Evolutionary conservation across 2,888 invertebrate genomes (phyloP), one percentile per base, ranked within the genome.

Genomic region (Dryobotodes eremita): DNA sequence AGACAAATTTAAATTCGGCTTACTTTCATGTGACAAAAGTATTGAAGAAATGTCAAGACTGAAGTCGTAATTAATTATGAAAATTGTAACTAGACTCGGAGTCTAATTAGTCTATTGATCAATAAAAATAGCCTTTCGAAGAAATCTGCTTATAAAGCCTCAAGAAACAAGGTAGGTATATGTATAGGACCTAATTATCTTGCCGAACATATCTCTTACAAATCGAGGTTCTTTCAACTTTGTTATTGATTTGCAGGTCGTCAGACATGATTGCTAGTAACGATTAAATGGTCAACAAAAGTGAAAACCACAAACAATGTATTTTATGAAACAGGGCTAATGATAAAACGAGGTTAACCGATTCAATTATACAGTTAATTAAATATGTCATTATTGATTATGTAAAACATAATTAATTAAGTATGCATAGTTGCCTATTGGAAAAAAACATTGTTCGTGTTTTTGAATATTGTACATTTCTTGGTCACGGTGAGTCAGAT

Each of bases 311-410:
- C 61, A 68, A 26, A 71, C 55, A 20, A 23, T 26, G 2, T 31
- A 61, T 59, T 76, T 36, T 80, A 71, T 61, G 13, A 59, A 74
- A 68, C 23, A 55, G 55, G 5, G 26, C 17, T 68, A 68, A 69
- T 50, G 36, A 64, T 62, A 57, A 72, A 79, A 74, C 62, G 69
- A 62, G 74, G 86, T 61, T 62, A 69, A 84, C 69, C 74, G n/a
- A 20, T 26, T 42, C 23, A 82, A 77, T 77, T 72, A 59, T 48
- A 72, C 69, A 75, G 70, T 83, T 78, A 0, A 86, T 72, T 77
- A 75, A 73, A 74, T 74, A 53, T 23, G n/a, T 31, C 26, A 62
- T 31, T 42, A 74, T 77, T 53, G 59, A 85, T 75, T 75, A 82
- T 17, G 15, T 11, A 46, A 72, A 81, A 57, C 61, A 69, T 70